Evolutionary conservation across 2,888 invertebrate species (phyloP).

Genomic region (Seira musarum): DNA sequence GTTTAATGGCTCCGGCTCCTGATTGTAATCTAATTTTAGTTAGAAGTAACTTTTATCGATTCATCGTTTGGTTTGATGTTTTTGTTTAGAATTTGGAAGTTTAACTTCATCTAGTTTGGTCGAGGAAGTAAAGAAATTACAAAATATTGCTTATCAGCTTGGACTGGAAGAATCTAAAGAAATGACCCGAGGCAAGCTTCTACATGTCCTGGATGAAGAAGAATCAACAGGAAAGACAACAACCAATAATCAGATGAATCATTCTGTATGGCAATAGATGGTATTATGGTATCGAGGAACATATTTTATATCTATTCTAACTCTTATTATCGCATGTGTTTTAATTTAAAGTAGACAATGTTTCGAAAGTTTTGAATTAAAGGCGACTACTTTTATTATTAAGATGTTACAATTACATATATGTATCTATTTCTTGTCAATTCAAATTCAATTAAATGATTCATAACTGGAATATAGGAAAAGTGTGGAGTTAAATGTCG

Average conservation of each 20-base stretch:
- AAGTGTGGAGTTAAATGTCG: not conserved
- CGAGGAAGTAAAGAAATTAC: constrained; percentile 93
- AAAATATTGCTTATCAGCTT: constrained; percentile 94
- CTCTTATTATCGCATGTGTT: not conserved
- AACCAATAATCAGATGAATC: constrained; percentile 32
- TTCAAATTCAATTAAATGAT: too few relatives aligned
- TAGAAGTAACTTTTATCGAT: too few relatives aligned
- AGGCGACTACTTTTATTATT: too few relatives aligned
- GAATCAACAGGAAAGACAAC: constrained; percentile 36
- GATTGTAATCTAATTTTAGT: too few relatives aligned
- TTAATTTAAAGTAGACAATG: too few relatives aligned
- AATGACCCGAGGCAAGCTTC: constrained; percentile 95
- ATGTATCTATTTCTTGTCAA: too few relatives aligned
- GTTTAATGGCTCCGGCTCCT: too few relatives aligned
- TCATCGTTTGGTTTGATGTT: too few relatives aligned
- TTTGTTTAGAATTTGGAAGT: constrained; percentile 75
- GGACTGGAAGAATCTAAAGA: constrained; percentile 96
- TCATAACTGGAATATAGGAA: too few relatives aligned
- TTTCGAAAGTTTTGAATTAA: too few relatives aligned
- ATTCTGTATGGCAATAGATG: constrained; percentile 42
- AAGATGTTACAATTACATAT: too few relatives aligned
- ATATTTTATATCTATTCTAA: not conserved
- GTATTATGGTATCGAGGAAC: not conserved
- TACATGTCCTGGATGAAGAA: constrained; percentile 79
- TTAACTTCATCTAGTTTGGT: constrained; percentile 88